A percentile compares a stretch with the other conserved stretches of the same genome.
Conservation (phyloP, 2,113 vertebrate genomes). For the Cardinalis cardinalis region DNA sequence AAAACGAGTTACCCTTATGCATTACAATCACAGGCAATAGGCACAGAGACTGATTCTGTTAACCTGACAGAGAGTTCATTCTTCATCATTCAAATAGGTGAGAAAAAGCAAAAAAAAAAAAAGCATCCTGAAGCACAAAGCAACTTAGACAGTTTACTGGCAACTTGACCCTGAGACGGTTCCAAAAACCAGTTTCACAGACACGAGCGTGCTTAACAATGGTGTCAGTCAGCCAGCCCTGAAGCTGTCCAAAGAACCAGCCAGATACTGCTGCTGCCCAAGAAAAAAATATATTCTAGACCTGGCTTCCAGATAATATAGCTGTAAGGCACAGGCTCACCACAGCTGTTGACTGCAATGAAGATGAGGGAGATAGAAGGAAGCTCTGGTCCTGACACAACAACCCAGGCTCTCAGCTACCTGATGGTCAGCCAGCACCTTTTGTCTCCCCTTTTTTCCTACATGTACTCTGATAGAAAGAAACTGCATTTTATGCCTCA, state of each 20-base stretch:
- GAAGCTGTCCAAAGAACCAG: slow-evolving; percentile 55
- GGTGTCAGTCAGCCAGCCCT: slow-evolving; percentile 50
- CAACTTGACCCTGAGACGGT: slow-evolving; percentile 50
- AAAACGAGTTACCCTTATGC: slow-evolving; percentile 31
- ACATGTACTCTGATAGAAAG: not conserved
- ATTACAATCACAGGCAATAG: slow-evolving; percentile 14
- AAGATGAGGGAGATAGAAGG: slow-evolving; percentile 43
- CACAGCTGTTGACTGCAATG: slow-evolving; percentile 43
- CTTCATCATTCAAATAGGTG: slow-evolving; percentile 46
- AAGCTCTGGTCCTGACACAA: not conserved
- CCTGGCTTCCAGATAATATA: slow-evolving; percentile 67
- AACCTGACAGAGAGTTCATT: slow-evolving; percentile 16
- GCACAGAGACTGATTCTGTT: slow-evolving; percentile 15
- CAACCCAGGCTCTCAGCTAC: slow-evolving; percentile 45
- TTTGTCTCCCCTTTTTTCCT: not conserved
- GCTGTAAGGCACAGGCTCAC: slow-evolving; percentile 66
- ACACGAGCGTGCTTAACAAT: slow-evolving; percentile 49
- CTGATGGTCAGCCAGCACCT: not conserved
- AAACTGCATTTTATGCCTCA: not conserved
- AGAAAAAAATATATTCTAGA: slow-evolving; percentile 48
- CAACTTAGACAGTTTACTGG: slow-evolving; percentile 57
- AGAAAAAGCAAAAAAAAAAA: not conserved
- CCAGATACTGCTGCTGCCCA: slow-evolving; percentile 37
- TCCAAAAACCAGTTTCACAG: slow-evolving; percentile 52
- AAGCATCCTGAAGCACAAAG: slow-evolving; percentile 13